phyloP scores from a whole-genome alignment of 2,797 vertebrate genomes.

The Erpetoichthys calabaricus region DNA sequence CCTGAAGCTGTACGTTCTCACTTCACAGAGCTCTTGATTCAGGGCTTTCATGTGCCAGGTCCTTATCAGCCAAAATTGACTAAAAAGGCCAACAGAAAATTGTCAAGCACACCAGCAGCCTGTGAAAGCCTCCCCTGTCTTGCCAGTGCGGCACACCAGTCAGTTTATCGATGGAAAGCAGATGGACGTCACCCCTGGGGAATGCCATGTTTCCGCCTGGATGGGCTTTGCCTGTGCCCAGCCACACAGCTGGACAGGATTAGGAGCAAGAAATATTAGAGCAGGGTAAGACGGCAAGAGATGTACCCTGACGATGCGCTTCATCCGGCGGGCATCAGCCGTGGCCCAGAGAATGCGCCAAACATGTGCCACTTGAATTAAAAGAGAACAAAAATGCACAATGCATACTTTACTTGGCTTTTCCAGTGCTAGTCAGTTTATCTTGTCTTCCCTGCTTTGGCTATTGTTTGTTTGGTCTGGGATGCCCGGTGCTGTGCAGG shows the following conservation, averaged over 20 bases:
- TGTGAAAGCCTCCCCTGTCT: too few relatives aligned
- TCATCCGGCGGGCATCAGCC: too few relatives aligned
- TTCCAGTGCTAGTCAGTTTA: slow-evolving; percentile 27
- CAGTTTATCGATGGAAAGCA: slow-evolving; percentile 41
- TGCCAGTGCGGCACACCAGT: too few relatives aligned
- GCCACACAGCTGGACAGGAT: slow-evolving; percentile 28
- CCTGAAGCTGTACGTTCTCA: too few relatives aligned
- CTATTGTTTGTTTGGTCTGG: slow-evolving; percentile 23
- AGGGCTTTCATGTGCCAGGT: too few relatives aligned
- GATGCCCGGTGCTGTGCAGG: slow-evolving; percentile 21
- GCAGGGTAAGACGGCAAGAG: not conserved
- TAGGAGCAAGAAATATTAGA: slow-evolving; percentile 14
- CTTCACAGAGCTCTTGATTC: too few relatives aligned
- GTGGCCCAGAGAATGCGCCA: too few relatives aligned
- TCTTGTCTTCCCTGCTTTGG: slow-evolving; percentile 42
- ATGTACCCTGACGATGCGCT: slow-evolving; percentile 5
- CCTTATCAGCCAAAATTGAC: too few relatives aligned
- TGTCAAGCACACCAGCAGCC: too few relatives aligned
- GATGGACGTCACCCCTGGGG: slow-evolving; percentile 13
- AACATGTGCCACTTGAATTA: too few relatives aligned
- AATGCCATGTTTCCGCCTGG: slow-evolving; percentile 2
- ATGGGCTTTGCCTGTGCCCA: slow-evolving; percentile 19
- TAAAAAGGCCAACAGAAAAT: too few relatives aligned
- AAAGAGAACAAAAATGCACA: too few relatives aligned
- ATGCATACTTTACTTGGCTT: not conserved